Base-by-base conservation (phyloP, 2,113 vertebrate genomes). In the Toxotes jaculatrix region DNA sequence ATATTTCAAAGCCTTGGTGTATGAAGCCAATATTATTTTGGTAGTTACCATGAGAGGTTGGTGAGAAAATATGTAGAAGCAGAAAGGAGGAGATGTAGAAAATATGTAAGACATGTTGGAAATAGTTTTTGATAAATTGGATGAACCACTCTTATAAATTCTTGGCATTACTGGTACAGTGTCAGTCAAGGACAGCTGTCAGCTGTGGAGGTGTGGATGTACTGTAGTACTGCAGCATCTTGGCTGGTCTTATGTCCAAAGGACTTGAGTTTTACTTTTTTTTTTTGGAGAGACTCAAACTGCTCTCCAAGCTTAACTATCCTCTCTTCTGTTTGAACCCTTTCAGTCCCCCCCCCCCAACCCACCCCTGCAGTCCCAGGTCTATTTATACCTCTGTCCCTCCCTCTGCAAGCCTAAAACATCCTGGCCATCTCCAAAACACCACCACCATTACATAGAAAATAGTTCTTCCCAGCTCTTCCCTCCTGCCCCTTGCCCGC, bases 311-410 rank as follows among this genome's bases (percentile, higher is more conserved):
- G 64, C 68, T 71, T 53, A 57, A 76, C 51, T 72, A n/a, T 77
- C 72, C 70, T 86, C 68, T 64, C 66, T 77, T 82, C 61, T 69
- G 31, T 87, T 77, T 85, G 70, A 86, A 68, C 45, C 45, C 31
- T 16, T n/a, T 21, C 45, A 34, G 1, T 12, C 34, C 31, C 42
- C 40, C 31, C 51, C 67, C 27, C 27, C 27, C 27, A 27, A 27
- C n/a, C 40, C 31, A 12, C 66, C 77, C 40, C 45, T 3, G 4
- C 36, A n/a, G 3, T 71, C 74, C 36, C 21, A 10, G 49, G 38
- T 89, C 89, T 92, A 83, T 91, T 89, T 86, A 74, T 88, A 85
- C 74, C 31, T 63, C 61, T 4, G 36, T 82, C 59, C 31, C 40
- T 79, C 80, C 66, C 38, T 81, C 75, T 63, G 61, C 40, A 47